Conservation (phyloP, 2,888 invertebrate genomes). For the Agelastica alni region DNA sequence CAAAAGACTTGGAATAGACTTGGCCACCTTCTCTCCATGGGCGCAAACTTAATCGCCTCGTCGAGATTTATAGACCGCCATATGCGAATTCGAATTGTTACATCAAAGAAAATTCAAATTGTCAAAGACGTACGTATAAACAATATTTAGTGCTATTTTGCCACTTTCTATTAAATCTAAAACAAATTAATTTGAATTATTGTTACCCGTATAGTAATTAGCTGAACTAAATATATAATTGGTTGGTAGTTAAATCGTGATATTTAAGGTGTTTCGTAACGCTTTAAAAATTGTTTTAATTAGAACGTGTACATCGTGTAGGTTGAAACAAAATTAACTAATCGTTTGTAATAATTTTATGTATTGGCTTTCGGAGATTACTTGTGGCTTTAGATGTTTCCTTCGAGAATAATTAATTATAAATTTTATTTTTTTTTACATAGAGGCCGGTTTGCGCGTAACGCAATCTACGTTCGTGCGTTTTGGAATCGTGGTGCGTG, state of each 20-base stretch:
- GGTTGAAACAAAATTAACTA: neutral
- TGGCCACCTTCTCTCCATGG: constrained; percentile 39
- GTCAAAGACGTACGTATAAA: constrained; percentile 34
- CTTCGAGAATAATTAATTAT: too few relatives aligned
- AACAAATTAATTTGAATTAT: constrained; percentile 31
- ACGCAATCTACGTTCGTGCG: too few relatives aligned
- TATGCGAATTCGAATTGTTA: constrained; percentile 34
- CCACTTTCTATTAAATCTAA: constrained; percentile 25
- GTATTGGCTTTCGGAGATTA: too few relatives aligned
- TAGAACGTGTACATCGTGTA: neutral
- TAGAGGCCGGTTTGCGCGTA: too few relatives aligned
- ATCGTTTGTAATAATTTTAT: neutral
- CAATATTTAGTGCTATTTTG: constrained; percentile 33
- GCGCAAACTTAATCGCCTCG: constrained; percentile 11
- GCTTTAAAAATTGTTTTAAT: constrained; percentile 1
- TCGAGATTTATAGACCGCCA: constrained; percentile 34
- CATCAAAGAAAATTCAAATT: constrained; percentile 39
- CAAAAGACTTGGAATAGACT: too few relatives aligned
- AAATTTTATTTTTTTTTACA: too few relatives aligned
- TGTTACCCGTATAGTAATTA: constrained; percentile 30
- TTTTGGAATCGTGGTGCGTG: too few relatives aligned
- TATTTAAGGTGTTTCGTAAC: constrained; percentile 10
- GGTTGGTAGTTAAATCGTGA: constrained; percentile 17
- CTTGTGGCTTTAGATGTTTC: too few relatives aligned
- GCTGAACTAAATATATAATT: constrained; percentile 26